Evolutionary conservation across 1,140 invertebrate species (phyloP), one percentile per base, ranked within the genome.

Genomic region (Battus philenor): DNA sequence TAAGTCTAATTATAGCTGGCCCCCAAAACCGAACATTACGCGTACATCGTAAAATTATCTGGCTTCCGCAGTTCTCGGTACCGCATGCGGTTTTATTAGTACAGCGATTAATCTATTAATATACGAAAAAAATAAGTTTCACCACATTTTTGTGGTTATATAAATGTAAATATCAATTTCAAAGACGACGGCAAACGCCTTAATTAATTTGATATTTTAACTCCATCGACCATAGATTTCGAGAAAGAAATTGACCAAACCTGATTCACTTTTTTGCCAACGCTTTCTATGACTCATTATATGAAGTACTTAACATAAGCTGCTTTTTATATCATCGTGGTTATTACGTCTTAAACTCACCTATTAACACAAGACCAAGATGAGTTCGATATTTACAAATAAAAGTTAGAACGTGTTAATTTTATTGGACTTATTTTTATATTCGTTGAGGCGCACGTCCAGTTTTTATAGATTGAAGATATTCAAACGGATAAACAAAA

Each of bases 61-160:
- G 36, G 26, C 36, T 39, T 39, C 36, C 36, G 18, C 22, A 24
- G 18, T 39, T 39, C 36, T 26, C 34, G 11, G 18, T 4, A 24
- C 34, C 34, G 34, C 34, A 39, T 39, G 34, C 34, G 34, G 34
- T 39, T 39, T 39, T 39, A 39, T 20, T 39, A 39, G 34, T 39
- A 24, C 26, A 12, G 22, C 18, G 8, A 24, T 39, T 26, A 39
- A 39, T 39, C 34, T 39, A 39, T 39, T 39, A 22, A 39, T 39
- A 39, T 1, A 39, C 8, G 18, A 12, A 24, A 39, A 13, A 26
- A 20, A 26, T 15, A 38, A 12, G 4, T 26, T 39, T 39, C 8
- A 39, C 8, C 15, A 15, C 6, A 13, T 22, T 11, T 39, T 26
- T 39, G 10, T 6, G 0, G 6, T 13, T 10, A 38, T 20, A 6